A percentile compares a stretch with the other conserved stretches of the same genome.
Evolutionary conservation across 2,113 vertebrate genomes (phyloP).

Genomic region (Cyanoderma ruficeps): DNA sequence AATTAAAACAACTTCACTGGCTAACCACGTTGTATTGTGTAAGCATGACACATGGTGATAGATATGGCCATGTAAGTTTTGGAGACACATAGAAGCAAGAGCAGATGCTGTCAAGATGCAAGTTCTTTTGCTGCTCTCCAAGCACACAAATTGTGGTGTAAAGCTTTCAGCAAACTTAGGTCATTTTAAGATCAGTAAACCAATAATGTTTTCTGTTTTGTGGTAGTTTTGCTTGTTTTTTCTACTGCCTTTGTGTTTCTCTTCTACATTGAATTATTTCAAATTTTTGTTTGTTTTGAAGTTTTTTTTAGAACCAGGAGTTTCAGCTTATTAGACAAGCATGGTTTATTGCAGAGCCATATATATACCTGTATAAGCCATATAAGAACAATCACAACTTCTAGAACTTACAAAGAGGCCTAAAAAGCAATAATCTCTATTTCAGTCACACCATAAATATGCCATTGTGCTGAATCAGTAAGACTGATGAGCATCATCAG

Average conservation of each 20-base stretch:
- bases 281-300: not conserved
- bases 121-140: not conserved
- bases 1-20: not conserved
- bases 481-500: conserved; percentile 15
- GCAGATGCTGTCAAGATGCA: not conserved
- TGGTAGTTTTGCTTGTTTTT: not conserved
- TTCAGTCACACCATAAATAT: not conserved
- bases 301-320: not conserved
- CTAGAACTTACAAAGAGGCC: not conserved
- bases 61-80: not conserved
- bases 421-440: not conserved
- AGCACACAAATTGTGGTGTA: not conserved
- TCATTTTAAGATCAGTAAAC: not conserved
- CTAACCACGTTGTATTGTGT: not conserved
- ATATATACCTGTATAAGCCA: not conserved
- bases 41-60: not conserved
- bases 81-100: not conserved
- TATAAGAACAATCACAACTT: not conserved
- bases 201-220: not conserved
- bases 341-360: not conserved
- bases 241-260: not conserved
- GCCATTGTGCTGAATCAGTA: conserved; percentile 21
- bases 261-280: not conserved
- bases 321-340: not conserved
- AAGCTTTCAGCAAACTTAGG: not conserved